These are phyloP conservation scores for Carassius auratus DNA, from an alignment of 2,113 vertebrate species.

Conservation along the genomic window DNA sequence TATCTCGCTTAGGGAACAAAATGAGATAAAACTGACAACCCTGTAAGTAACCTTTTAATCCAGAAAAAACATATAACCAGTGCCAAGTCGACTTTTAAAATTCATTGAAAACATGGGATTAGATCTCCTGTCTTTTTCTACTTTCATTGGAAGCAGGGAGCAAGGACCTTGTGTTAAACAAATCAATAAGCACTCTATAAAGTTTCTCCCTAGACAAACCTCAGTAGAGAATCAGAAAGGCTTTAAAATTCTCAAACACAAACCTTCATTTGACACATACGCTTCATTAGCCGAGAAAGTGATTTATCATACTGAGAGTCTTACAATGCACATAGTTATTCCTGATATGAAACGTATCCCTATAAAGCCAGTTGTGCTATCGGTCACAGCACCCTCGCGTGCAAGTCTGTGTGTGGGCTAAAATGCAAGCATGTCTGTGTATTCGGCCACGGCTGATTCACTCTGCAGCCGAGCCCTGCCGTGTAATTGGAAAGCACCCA, in stretches of 20 bases:
- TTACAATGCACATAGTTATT: background rate
- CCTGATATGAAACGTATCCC: constrained; percentile 16
- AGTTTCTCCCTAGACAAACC: constrained; percentile 8
- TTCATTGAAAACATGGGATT: background rate
- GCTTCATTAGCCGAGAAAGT: constrained; percentile 10
- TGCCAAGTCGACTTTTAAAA: background rate
- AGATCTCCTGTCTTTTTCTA: background rate
- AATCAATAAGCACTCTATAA: constrained; percentile 40
- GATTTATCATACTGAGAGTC: background rate
- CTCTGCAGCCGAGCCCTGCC: constrained; percentile 36
- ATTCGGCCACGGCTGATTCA: constrained; percentile 33
- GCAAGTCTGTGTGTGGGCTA: constrained; percentile 18
- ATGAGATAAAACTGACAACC: background rate
- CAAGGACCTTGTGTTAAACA: constrained; percentile 8
- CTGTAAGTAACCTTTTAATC: background rate
- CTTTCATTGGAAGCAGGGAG: background rate
- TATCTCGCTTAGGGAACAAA: background rate
- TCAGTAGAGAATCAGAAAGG: background rate
- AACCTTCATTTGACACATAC: constrained; percentile 55
- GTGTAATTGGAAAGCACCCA: constrained; percentile 54
- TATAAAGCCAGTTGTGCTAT: constrained; percentile 31
- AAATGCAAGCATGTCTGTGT: constrained; percentile 39
- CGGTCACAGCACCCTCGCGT: background rate
- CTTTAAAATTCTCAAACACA: constrained; percentile 2
- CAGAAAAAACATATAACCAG: background rate